Conservation (phyloP, 2,797 vertebrate species). For the Discoglossus pictus region DNA sequence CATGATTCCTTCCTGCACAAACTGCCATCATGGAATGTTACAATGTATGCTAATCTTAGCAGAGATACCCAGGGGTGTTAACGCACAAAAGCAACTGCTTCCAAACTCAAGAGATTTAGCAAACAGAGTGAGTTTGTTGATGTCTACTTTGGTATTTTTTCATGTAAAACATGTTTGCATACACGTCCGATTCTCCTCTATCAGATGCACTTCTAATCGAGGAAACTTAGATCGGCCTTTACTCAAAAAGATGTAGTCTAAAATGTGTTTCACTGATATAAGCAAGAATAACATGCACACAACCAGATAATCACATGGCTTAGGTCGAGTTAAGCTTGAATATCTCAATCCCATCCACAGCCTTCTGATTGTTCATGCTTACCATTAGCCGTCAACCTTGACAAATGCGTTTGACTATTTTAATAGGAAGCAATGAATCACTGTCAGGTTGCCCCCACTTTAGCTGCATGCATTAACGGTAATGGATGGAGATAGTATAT, state of each 20-base stretch:
- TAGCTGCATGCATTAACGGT: slow-evolving; percentile 41
- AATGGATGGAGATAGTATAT: slow-evolving; percentile 25
- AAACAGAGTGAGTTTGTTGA: no score
- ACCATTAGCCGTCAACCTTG: slow-evolving; percentile 35
- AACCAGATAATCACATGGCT: background rate
- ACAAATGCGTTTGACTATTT: slow-evolving; percentile 39
- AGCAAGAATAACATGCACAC: background rate
- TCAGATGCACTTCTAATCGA: no score
- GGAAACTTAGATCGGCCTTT: no score
- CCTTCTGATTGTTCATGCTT: slow-evolving; percentile 15
- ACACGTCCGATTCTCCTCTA: no score
- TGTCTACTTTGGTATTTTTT: no score
- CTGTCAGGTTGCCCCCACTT: slow-evolving; percentile 35
- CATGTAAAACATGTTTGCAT: no score
- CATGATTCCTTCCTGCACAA: no score
- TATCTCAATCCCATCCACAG: slow-evolving; percentile 22
- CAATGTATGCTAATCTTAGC: no score
- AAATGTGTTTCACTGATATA: background rate
- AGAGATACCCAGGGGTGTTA: no score
- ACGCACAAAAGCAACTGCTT: no score
- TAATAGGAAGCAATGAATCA: slow-evolving; percentile 45
- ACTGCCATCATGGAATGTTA: no score
- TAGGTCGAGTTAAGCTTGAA: slow-evolving; percentile 1
- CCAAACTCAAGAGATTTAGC: no score
- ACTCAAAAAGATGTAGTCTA: background rate